These are phyloP conservation scores for Odontomyia ornata DNA, from an alignment of 2,888 invertebrate genomes.

Conservation along the genomic window DNA sequence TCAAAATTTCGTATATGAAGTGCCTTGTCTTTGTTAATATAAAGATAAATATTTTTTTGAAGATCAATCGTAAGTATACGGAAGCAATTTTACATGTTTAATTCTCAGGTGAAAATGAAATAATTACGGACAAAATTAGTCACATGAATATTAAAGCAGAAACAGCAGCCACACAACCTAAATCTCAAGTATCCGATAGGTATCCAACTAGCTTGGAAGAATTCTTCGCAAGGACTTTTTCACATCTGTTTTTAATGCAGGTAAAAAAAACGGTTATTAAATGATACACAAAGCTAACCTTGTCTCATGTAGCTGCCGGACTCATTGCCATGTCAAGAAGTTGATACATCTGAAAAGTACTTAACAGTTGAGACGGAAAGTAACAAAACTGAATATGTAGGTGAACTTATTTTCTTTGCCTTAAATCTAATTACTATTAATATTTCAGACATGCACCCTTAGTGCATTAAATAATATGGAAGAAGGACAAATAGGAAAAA, in stretches of 20 bases:
- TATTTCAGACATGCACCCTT: constrained; percentile 23
- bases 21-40: too few species aligned
- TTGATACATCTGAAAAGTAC: constrained; percentile 45
- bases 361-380: constrained; percentile 31
- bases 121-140: constrained; percentile 48
- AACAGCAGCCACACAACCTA: neutral
- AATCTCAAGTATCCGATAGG: constrained; percentile 48
- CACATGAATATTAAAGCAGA: constrained; percentile 45
- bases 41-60: too few species aligned
- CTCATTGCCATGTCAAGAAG: constrained; percentile 55
- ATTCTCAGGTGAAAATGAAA: constrained; percentile 37
- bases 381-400: constrained; percentile 32
- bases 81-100: neutral
- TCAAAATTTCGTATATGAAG: too few species aligned
- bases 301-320: constrained; percentile 58
- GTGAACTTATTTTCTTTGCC: neutral
- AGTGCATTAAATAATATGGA: constrained; percentile 61
- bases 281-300: too few species aligned
- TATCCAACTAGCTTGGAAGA: constrained; percentile 58
- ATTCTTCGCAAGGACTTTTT: constrained; percentile 55
- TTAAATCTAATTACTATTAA: neutral
- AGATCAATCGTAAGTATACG: too few species aligned
- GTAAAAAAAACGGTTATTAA: constrained; percentile 49
- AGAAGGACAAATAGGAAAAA: constrained; percentile 70
- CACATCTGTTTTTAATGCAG: constrained; percentile 61